Percentiles rank a stretch among this genome's conserved stretches.
phyloP scores from a whole-genome alignment of 2,113 vertebrate species.

The Cygnus buccinator region DNA sequence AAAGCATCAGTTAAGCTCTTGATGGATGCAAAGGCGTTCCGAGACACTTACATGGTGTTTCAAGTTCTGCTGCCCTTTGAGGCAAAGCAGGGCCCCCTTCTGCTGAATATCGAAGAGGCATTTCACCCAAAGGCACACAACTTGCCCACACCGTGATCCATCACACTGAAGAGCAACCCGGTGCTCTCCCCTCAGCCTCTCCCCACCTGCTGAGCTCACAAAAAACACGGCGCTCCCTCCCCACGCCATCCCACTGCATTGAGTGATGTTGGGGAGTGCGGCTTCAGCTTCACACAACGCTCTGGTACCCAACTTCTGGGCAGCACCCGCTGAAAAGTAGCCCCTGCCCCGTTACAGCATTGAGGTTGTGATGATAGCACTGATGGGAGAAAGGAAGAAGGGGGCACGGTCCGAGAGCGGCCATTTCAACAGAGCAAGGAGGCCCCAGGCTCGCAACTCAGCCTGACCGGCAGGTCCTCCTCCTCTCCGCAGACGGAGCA shows the following conservation, averaged over 20 bases:
- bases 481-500: neutral
- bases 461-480: too few species aligned
- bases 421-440: neutral
- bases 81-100: neutral
- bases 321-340: neutral
- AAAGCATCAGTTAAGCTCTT: fast-evolving
- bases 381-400: too few species aligned
- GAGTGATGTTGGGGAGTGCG: neutral
- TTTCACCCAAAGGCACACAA: neutral
- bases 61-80: neutral
- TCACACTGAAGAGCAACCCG: fast-evolving
- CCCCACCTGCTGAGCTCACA: too few species aligned
- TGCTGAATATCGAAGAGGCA: neutral
- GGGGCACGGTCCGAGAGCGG: too few species aligned
- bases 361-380: neutral
- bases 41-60: neutral
- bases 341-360: neutral
- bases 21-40: neutral
- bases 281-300: neutral
- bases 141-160: fast-evolving
- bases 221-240: too few species aligned
- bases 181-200: neutral
- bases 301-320: too few species aligned
- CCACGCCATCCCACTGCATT: neutral
- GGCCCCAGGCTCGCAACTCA: neutral